Base-by-base conservation (phyloP, 2,888 invertebrate species). In the Perizoma affinitatum region DNA sequence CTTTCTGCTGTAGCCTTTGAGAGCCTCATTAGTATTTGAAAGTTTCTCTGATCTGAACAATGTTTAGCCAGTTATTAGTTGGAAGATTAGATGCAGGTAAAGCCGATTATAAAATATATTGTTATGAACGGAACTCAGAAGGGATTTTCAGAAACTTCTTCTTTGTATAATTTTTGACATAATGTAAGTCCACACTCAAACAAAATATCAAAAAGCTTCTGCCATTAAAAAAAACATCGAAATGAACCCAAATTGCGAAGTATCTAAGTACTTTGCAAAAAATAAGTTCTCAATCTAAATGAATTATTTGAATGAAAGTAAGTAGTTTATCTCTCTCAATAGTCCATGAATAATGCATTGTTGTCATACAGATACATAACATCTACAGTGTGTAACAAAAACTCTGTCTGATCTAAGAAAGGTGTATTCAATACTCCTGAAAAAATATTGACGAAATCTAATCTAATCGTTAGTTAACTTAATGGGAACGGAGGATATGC, bases 271-370 rank as follows among this genome's bases (percentile, higher is more conserved):
- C n/a, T n/a, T n/a, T n/a, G n/a, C n/a, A n/a, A n/a, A n/a, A n/a
- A n/a, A n/a, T 59, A 58, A 55, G 49, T 38, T 54, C 10, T 38
- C 38, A 43, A 36, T 11, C 34, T 33, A 35, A 52, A 53, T 36
- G 60, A 62, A 62, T 60, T 58, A 61, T 61, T 59, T 57, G 51
- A 52, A 54, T 52, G 34, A 54, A 67, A 61, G 65, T 67, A 60
- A 62, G 51, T 60, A 71, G 69, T 69, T 71, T 68, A 74, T 68
- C 73, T 70, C 69, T 70, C 66, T 70, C 70, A 63, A 80, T 79
- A 75, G 74, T 72, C 70, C 65, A 86, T 86, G 85, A 84, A 86
- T 85, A 84, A 86, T 86, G 78, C 77, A 86, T 76, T 77, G 73
- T 77, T 76, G 72, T 76, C 75, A 76, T 80, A 72, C 68, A 72